phyloP scores from a whole-genome alignment of 1,140 invertebrate genomes.

The Centruroides vittatus region DNA sequence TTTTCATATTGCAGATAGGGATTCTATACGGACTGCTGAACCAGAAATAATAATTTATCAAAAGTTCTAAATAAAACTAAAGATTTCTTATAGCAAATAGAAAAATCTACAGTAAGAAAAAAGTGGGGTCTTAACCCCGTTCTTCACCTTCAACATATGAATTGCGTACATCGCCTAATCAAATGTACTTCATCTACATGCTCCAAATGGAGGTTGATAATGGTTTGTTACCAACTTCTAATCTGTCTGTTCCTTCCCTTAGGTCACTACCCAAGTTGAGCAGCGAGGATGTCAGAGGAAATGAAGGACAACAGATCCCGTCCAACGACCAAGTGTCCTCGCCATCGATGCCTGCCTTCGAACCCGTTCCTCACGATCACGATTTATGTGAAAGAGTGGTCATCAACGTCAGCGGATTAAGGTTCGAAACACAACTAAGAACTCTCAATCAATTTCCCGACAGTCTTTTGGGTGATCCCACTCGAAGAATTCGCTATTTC shows the following conservation, averaged over 20 bases:
- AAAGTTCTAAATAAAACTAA: too few species aligned
- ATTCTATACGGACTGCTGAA: too few species aligned
- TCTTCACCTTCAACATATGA: conserved; percentile 34
- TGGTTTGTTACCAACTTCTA: too few species aligned
- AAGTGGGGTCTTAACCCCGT: conserved; percentile 92
- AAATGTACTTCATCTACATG: too few species aligned
- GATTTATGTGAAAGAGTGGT: conserved; percentile 93
- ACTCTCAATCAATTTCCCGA: conserved; percentile 98
- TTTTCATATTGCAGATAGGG: too few species aligned
- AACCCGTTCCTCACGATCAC: conserved; percentile 93
- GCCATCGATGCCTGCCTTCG: conserved; percentile 48
- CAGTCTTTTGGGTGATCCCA: conserved; percentile 66
- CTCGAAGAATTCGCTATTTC: conserved; percentile 51
- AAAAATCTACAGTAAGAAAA: conserved; percentile 32
- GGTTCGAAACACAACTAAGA: conserved; percentile 96
- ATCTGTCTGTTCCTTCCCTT: too few species aligned
- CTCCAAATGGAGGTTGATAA: too few species aligned
- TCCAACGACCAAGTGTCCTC: conserved; percentile 14
- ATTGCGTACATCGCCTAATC: too few species aligned
- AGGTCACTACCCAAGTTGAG: conserved; percentile 96
- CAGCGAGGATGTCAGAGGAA: conserved; percentile 75
- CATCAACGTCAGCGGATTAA: conserved; percentile 95
- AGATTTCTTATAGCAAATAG: too few species aligned
- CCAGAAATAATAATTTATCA: too few species aligned
- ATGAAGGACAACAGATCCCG: conserved; percentile 3